Evolutionary conservation across 2,888 invertebrate genomes (phyloP).

Genomic region (Fabriciana adippe): DNA sequence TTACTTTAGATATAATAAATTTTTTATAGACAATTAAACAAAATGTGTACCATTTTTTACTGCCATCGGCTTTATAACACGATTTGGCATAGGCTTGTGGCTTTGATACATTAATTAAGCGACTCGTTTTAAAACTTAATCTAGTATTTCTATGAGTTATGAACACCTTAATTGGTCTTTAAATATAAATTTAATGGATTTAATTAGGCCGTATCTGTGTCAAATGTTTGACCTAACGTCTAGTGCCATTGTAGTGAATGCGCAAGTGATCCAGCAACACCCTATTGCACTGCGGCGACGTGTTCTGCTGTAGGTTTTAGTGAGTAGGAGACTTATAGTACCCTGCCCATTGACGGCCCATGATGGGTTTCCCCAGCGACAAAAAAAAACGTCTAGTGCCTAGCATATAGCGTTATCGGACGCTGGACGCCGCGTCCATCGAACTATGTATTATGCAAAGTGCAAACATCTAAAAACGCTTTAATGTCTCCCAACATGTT

Average conservation of each 20-base stretch:
- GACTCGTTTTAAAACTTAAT: not conserved
- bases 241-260: too few species aligned
- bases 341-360: too few species aligned
- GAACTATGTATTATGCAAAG: too few species aligned
- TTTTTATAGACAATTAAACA: not conserved
- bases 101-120: constrained; percentile 3
- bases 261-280: too few species aligned
- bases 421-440: too few species aligned
- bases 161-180: not conserved
- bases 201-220: not conserved
- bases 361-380: too few species aligned
- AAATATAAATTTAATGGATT: not conserved
- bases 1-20: not conserved
- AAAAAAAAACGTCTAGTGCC: not conserved
- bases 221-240: not conserved
- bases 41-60: too few species aligned
- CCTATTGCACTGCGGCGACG: too few species aligned
- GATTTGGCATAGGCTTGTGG: not conserved
- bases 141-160: not conserved
- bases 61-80: not conserved
- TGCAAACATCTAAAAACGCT: too few species aligned
- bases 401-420: not conserved
- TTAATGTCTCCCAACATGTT: too few species aligned
- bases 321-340: too few species aligned
- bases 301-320: too few species aligned